phyloP scores from a whole-genome alignment of 2,888 invertebrate species.

The Euspilapteryx auroguttella region DNA sequence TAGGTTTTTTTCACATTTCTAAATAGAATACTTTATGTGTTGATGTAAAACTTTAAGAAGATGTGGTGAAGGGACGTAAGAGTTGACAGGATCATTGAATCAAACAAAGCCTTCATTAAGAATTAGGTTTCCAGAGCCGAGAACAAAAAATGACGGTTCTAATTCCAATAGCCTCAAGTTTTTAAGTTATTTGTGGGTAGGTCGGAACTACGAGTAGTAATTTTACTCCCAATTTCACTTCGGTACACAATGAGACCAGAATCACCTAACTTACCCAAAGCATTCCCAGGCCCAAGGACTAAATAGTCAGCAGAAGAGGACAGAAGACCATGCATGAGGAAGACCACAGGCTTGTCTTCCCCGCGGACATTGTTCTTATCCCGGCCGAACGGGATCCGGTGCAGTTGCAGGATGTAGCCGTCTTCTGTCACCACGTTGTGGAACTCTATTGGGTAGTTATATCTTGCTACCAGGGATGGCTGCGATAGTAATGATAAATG shows the following conservation, averaged over 20 bases:
- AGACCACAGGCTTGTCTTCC: constrained; percentile 13
- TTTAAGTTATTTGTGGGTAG: too few species aligned
- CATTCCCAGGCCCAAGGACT: constrained; percentile 18
- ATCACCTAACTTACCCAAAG: constrained; percentile 21
- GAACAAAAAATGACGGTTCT: too few species aligned
- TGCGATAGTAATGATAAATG: constrained; percentile 10
- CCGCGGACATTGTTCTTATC: constrained; percentile 12
- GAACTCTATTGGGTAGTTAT: constrained; percentile 7
- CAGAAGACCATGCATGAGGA: constrained; percentile 26
- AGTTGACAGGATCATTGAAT: too few species aligned
- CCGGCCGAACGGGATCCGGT: constrained; percentile 19
- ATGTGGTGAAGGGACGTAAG: too few species aligned
- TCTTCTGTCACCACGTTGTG: constrained; percentile 10
- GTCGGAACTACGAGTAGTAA: too few species aligned
- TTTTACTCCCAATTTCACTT: too few species aligned
- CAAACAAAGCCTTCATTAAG: too few species aligned
- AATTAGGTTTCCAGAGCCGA: too few species aligned
- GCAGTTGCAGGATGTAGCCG: constrained; percentile 16
- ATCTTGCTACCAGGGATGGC: constrained; percentile 19
- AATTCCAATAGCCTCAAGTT: too few species aligned
- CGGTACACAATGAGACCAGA: too few species aligned
- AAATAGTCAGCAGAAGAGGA: constrained; percentile 30
- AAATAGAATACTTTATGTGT: too few species aligned
- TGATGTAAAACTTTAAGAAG: constrained; percentile 1
- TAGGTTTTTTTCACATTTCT: too few species aligned